Percentiles rank a stretch among this genome's conserved stretches.
Evolutionary conservation across 2,888 invertebrate genomes (phyloP).

Genomic region (Darwinula stevensoni): DNA sequence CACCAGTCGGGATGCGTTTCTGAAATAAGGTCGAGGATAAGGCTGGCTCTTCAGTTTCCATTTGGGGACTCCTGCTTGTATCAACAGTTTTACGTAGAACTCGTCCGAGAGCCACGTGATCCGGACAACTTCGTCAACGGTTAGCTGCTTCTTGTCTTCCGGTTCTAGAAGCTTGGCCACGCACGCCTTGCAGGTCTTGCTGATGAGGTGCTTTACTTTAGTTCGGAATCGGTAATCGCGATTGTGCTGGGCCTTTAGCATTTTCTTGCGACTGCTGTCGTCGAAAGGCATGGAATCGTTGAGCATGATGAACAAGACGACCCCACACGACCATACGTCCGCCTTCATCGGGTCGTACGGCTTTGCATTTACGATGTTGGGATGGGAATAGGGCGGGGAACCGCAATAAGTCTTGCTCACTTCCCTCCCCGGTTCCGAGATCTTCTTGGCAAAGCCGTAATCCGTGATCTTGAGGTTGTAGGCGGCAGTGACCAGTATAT

Average conservation of each 20-base stretch:
- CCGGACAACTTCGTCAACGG: no score
- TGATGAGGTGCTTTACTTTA: no score
- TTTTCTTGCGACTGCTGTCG: conserved; percentile 39
- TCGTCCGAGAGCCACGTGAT: no score
- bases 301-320: conserved; percentile 49
- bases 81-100: no score
- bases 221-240: conserved; percentile 36
- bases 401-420: conserved; percentile 60
- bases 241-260: conserved; percentile 46
- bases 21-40: no score
- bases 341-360: conserved; percentile 37
- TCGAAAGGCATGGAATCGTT: conserved; percentile 57
- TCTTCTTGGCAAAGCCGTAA: conserved; percentile 62
- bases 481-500: conserved; percentile 35
- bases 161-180: no score
- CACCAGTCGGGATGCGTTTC: no score
- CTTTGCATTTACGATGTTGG: conserved; percentile 48
- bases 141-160: no score
- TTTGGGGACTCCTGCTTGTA: no score
- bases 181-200: no score
- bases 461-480: conserved; percentile 61
- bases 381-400: conserved; percentile 59
- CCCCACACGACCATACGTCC: conserved; percentile 53
- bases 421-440: no score
- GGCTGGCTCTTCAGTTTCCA: no score